Conservation (phyloP, 2,888 invertebrate species). For the Hipparchia semele region DNA sequence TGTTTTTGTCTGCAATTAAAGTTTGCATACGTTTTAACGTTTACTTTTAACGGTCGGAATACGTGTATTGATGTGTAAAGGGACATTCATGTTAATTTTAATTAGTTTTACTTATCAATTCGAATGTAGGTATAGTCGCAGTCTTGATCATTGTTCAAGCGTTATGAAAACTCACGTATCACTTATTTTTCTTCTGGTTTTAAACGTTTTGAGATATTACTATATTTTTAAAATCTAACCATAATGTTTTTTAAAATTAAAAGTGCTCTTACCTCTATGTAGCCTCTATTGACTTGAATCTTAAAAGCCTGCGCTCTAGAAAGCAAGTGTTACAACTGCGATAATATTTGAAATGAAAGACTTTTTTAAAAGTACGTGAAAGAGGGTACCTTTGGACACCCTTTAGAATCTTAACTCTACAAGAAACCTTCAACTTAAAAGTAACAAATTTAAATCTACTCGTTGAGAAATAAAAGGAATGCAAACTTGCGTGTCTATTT, state of each 20-base stretch:
- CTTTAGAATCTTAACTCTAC: not conserved
- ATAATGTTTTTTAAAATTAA: not conserved
- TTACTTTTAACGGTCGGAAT: too few species aligned
- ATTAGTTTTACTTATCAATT: not conserved
- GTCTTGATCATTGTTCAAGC: too few species aligned
- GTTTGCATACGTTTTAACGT: too few species aligned
- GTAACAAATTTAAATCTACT: not conserved
- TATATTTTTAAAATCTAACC: not conserved
- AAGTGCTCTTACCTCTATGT: slow-evolving; percentile 6
- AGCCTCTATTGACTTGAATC: not conserved
- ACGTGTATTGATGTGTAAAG: too few species aligned
- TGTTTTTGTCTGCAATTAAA: too few species aligned
- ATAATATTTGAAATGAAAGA: slow-evolving; percentile 1
- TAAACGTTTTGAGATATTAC: too few species aligned
- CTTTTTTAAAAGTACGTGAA: not conserved
- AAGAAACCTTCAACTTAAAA: not conserved
- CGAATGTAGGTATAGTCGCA: not conserved
- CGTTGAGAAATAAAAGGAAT: too few species aligned
- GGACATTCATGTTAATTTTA: too few species aligned
- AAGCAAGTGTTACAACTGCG: slow-evolving; percentile 16
- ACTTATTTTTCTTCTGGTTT: too few species aligned
- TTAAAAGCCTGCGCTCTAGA: slow-evolving; percentile 13
- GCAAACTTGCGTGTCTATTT: too few species aligned
- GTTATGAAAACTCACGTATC: too few species aligned
- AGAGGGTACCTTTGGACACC: not conserved